Conservation (phyloP, 2,797 vertebrate species). For the Cuniculus paca region DNA sequence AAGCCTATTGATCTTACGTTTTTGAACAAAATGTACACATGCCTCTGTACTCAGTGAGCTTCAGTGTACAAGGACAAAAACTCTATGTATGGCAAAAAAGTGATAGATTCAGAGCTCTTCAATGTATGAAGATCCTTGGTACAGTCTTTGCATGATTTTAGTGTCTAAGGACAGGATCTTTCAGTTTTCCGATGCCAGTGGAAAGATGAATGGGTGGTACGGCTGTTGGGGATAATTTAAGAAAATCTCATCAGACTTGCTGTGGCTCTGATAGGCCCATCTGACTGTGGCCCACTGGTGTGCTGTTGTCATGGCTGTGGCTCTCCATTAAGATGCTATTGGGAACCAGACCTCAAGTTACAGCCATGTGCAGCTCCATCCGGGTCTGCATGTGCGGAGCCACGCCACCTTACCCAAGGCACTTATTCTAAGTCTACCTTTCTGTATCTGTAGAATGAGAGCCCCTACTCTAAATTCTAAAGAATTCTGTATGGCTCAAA, state of each 20-base stretch:
- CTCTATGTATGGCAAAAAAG: not conserved
- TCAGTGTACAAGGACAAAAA: not conserved
- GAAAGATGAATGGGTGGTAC: not conserved
- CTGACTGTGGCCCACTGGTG: not conserved
- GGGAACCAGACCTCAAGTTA: not conserved
- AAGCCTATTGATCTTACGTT: not conserved
- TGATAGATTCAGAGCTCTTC: not conserved
- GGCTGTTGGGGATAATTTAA: conserved; percentile 8
- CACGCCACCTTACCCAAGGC: not conserved
- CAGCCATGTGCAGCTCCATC: not conserved
- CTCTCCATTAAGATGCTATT: not conserved
- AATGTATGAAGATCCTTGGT: not conserved
- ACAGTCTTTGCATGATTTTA: not conserved
- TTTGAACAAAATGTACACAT: not conserved
- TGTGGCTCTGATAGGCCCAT: not conserved
- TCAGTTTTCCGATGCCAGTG: not conserved
- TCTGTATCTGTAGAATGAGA: not conserved
- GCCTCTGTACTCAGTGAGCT: not conserved
- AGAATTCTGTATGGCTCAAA: not conserved
- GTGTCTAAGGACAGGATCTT: not conserved
- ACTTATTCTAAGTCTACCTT: not conserved
- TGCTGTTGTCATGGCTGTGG: not conserved
- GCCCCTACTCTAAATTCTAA: not conserved
- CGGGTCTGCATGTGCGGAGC: not conserved
- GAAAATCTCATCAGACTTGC: not conserved